Percentiles rank a stretch among this genome's conserved stretches.
phyloP scores from a whole-genome alignment of 2,113 vertebrate genomes.

The Noturus placidus region DNA sequence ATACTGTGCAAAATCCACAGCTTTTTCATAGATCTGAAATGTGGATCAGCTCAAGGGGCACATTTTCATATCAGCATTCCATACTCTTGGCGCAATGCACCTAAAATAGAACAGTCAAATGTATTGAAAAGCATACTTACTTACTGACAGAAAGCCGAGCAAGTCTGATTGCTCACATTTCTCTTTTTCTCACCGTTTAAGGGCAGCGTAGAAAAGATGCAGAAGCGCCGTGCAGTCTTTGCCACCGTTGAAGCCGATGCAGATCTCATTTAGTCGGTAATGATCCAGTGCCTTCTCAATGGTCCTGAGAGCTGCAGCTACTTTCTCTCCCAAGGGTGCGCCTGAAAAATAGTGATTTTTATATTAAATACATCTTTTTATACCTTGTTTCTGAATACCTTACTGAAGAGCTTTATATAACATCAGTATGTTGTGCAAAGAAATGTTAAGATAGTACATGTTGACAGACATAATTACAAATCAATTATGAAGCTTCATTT shows the following conservation, averaged over 20 bases:
- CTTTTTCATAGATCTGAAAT: neutral
- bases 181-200: slow-evolving; percentile 77
- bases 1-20: neutral
- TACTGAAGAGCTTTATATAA: neutral
- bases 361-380: no score
- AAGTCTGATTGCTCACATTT: neutral
- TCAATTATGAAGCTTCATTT: neutral
- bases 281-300: slow-evolving; percentile 81
- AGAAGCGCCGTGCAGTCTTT: slow-evolving; percentile 95
- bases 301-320: slow-evolving; percentile 77
- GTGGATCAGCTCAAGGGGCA: neutral
- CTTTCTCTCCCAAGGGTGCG: slow-evolving; percentile 81
- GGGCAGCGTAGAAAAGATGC: slow-evolving; percentile 85
- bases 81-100: neutral
- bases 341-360: slow-evolving; percentile 64
- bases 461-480: neutral
- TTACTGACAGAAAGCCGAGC: neutral
- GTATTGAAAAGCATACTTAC: neutral
- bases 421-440: neutral
- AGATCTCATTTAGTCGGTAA: slow-evolving; percentile 80
- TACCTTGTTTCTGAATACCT: neutral
- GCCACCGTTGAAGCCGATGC: slow-evolving; percentile 94
- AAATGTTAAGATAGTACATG: neutral
- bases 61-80: neutral
- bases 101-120: neutral